phyloP scores from a whole-genome alignment of 2,113 vertebrate species.

The Geococcyx californianus region DNA sequence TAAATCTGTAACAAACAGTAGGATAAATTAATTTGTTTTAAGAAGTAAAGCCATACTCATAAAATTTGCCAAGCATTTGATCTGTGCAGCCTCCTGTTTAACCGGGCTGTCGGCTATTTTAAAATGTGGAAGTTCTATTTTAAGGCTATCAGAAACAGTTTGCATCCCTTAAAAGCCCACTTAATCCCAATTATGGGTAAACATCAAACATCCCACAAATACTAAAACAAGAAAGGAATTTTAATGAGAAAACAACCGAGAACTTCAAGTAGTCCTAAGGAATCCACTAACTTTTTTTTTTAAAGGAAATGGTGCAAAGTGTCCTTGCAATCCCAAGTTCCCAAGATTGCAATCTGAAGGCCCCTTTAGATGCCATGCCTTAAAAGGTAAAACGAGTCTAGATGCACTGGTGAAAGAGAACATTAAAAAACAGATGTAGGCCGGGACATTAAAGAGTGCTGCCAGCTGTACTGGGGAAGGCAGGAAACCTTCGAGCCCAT shows the following conservation, averaged over 20 bases:
- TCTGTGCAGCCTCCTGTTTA: neutral
- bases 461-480: neutral
- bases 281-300: neutral
- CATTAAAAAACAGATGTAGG: neutral
- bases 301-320: slow-evolving; percentile 52
- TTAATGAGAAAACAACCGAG: slow-evolving; percentile 42
- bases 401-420: slow-evolving; percentile 30
- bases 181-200: slow-evolving; percentile 13
- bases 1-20: neutral
- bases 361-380: slow-evolving; percentile 60
- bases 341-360: slow-evolving; percentile 39
- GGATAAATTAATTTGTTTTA: neutral
- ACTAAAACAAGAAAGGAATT: slow-evolving; percentile 50
- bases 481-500: neutral
- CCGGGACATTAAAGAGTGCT: neutral
- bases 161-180: neutral
- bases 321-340: slow-evolving; percentile 45
- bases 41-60: neutral
- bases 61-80: neutral
- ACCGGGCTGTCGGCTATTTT: neutral
- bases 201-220: slow-evolving; percentile 28
- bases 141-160: neutral
- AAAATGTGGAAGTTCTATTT: neutral
- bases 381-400: slow-evolving; percentile 67
- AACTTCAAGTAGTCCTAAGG: neutral